phyloP scores from a whole-genome alignment of 2,797 vertebrate species.

The Glossophaga mutica region DNA sequence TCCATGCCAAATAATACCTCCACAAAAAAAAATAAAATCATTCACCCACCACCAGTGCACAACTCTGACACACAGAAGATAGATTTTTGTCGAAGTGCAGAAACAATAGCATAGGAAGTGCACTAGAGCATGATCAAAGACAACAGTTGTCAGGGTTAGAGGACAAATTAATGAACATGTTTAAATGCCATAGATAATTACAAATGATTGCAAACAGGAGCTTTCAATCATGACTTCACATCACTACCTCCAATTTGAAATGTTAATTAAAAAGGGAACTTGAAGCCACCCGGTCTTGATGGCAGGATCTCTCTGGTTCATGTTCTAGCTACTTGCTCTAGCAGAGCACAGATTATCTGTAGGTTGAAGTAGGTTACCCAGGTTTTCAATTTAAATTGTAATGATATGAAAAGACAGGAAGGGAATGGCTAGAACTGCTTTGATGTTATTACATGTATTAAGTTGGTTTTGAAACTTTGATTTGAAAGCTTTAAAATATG shows the following conservation, averaged over 20 bases:
- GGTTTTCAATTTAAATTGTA: slow-evolving; percentile 6
- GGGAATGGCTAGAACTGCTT: neutral
- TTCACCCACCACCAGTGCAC: neutral
- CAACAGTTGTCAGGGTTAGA: neutral
- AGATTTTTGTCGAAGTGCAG: neutral
- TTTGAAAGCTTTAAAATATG: neutral
- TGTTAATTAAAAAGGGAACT: neutral
- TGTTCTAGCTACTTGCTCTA: neutral
- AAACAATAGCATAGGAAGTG: neutral
- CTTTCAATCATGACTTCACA: neutral
- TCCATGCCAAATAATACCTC: neutral
- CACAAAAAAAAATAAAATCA: neutral
- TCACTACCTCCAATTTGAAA: neutral
- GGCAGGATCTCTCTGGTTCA: neutral
- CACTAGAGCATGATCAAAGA: neutral
- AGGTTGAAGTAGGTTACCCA: neutral
- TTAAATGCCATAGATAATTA: neutral
- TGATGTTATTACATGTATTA: neutral
- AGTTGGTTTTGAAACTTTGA: neutral
- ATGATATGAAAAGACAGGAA: neutral
- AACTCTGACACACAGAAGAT: neutral
- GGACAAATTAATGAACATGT: neutral
- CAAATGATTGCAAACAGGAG: neutral
- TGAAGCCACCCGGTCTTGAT: neutral
- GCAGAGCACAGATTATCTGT: neutral